phyloP scores from a whole-genome alignment of 2,888 invertebrate species.

The Thysanoteuthis rhombus region DNA sequence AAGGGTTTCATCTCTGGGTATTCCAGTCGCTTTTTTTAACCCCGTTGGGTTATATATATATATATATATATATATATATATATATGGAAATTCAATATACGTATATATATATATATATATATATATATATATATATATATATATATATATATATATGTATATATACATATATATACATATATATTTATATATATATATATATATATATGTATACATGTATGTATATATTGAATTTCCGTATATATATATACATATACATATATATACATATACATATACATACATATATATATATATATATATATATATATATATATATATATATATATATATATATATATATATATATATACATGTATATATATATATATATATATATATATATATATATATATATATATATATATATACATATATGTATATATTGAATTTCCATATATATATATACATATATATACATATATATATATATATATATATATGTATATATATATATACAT shows the following conservation, averaged over 20 bases:
- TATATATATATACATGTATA: not conserved
- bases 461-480: not conserved
- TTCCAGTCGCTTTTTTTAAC: too few species aligned
- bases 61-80: too few species aligned
- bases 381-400: constrained; percentile 26
- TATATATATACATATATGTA: not conserved
- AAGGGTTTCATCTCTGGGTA: too few species aligned
- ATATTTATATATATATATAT: not conserved
- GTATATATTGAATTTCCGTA: not conserved
- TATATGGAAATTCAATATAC: too few species aligned
- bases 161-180: not conserved
- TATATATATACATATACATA: not conserved
- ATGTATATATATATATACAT: constrained; percentile 29
- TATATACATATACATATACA: not conserved
- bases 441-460: not conserved
- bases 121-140: not conserved
- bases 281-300: not conserved
- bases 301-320: not conserved
- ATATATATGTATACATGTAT: too few species aligned
- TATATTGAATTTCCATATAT: not conserved
- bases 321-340: not conserved
- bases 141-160: not conserved
- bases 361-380: constrained; percentile 14
- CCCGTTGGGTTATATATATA: too few species aligned
- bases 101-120: not conserved